Evolutionary conservation across 2,888 invertebrate genomes (phyloP).

Genomic region (Platynereis dumerilii): DNA sequence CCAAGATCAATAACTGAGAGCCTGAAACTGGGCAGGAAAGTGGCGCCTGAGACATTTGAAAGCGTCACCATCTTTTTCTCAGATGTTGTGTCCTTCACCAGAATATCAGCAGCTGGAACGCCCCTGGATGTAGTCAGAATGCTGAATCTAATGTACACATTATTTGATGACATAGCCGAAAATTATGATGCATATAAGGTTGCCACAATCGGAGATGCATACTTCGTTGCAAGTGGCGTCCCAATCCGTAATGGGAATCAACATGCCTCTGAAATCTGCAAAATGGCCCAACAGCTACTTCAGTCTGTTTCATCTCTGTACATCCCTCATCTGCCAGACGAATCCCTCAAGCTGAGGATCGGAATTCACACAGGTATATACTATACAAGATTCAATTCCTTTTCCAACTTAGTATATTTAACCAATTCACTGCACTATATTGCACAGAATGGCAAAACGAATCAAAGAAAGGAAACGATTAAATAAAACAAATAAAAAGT

Average conservation of each 20-base stretch:
- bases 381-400: too few species aligned
- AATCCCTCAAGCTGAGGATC: background rate
- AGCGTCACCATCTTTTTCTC: slow-evolving; percentile 1
- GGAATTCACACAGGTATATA: background rate
- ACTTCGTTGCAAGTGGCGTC: slow-evolving; percentile 4
- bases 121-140: background rate
- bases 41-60: background rate
- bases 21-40: background rate
- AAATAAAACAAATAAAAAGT: too few species aligned
- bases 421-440: too few species aligned
- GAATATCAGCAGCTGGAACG: background rate
- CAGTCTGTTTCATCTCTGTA: background rate
- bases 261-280: background rate
- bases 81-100: background rate
- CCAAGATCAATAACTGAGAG: background rate
- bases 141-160: slow-evolving; percentile 2
- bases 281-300: background rate
- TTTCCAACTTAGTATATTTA: too few species aligned
- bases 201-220: background rate
- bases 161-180: background rate
- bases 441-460: too few species aligned
- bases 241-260: background rate
- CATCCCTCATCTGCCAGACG: background rate
- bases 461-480: too few species aligned
- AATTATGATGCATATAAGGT: slow-evolving; percentile 4